Evolutionary conservation across 2,888 invertebrate genomes (phyloP).

Genomic region (Drosophila pseudotalamancana): DNA sequence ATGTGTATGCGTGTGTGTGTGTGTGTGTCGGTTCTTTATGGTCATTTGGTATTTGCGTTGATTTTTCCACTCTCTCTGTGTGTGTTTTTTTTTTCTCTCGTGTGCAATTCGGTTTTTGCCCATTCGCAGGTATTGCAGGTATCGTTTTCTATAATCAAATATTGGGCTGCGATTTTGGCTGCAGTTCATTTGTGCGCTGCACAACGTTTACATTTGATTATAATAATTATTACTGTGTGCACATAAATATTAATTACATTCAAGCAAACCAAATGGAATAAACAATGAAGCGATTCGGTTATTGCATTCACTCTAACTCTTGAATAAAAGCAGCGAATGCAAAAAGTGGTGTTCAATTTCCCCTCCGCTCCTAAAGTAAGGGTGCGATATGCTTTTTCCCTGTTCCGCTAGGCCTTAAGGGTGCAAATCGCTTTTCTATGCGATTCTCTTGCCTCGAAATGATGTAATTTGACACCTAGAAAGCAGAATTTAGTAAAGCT

Average conservation of each 20-base stretch:
- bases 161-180: slow-evolving; percentile 66
- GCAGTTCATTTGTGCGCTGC: slow-evolving; percentile 61
- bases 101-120: slow-evolving; percentile 24
- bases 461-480: too few relatives aligned
- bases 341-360: too few relatives aligned
- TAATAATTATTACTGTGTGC: slow-evolving; percentile 19
- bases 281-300: neutral
- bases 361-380: too few relatives aligned
- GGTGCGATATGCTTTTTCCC: too few relatives aligned
- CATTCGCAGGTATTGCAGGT: slow-evolving; percentile 31
- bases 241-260: slow-evolving; percentile 4
- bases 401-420: too few relatives aligned
- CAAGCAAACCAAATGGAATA: neutral
- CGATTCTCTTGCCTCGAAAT: too few relatives aligned
- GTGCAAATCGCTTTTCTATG: too few relatives aligned
- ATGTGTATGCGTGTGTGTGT: neutral
- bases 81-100: neutral
- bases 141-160: slow-evolving; percentile 72
- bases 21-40: slow-evolving; percentile 41
- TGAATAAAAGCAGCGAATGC: too few relatives aligned
- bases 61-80: slow-evolving; percentile 45
- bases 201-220: slow-evolving; percentile 27
- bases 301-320: neutral
- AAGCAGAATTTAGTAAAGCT: too few relatives aligned
- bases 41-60: slow-evolving; percentile 76